Conservation (phyloP, 2,888 invertebrate species). For the Pelosia muscerda region DNA sequence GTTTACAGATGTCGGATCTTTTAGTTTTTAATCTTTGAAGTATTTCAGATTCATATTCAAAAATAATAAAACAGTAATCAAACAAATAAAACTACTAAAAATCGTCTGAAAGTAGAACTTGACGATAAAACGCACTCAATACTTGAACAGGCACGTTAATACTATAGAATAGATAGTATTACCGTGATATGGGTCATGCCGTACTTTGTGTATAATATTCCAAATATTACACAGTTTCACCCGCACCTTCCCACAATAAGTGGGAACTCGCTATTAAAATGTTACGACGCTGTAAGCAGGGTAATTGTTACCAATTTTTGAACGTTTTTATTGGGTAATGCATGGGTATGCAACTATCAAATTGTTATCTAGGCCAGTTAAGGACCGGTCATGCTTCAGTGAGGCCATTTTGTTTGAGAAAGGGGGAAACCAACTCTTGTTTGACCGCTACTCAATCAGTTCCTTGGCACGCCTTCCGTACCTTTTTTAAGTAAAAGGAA, state of each 20-base stretch:
- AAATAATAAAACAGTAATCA: background rate
- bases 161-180: no score
- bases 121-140: no score
- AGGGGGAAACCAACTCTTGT: slow-evolving; percentile 42
- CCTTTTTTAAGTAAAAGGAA: background rate
- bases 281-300: slow-evolving; percentile 80
- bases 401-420: slow-evolving; percentile 57
- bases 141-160: no score
- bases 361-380: slow-evolving; percentile 73
- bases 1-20: no score
- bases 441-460: slow-evolving; percentile 33
- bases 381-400: slow-evolving; percentile 61
- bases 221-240: slow-evolving; percentile 34
- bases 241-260: slow-evolving; percentile 74
- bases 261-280: slow-evolving; percentile 78
- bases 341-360: slow-evolving; percentile 80
- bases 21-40: background rate
- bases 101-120: background rate
- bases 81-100: background rate
- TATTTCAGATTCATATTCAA: background rate
- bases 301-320: slow-evolving; percentile 83
- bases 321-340: slow-evolving; percentile 83
- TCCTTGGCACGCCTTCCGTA: background rate
- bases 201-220: slow-evolving; percentile 19
- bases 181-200: slow-evolving; percentile 14